Conservation (phyloP, 1,140 invertebrate species). For the Drosophila carrolli region DNA sequence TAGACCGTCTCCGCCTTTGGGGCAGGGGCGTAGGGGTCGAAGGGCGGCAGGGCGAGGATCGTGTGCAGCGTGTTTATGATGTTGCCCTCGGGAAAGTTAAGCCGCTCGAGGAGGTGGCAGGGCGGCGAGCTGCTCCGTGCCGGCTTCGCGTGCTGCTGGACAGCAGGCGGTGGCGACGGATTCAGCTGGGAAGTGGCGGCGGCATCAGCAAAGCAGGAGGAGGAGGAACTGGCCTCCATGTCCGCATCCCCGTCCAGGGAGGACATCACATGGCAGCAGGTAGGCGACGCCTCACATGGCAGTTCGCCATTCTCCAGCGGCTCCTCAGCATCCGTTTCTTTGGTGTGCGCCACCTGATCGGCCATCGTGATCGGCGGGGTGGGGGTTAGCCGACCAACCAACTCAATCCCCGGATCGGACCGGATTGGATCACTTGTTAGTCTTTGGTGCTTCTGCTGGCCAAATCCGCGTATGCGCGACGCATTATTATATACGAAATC, state of each 20-base stretch:
- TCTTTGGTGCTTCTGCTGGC: constrained; percentile 60
- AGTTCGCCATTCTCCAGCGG: constrained; percentile 62
- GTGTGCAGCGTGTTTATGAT: constrained; percentile 75
- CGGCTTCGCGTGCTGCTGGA: constrained; percentile 37
- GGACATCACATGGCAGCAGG: constrained; percentile 73
- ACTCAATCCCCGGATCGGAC: constrained; percentile 26
- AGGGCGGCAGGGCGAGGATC: constrained; percentile 74
- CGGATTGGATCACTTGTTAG: constrained; percentile 51
- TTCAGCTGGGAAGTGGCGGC: constrained; percentile 24
- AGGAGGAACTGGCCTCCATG: constrained; percentile 28
- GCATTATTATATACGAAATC: constrained; percentile 81
- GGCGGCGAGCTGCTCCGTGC: constrained; percentile 40
- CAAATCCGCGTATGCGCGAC: constrained; percentile 79
- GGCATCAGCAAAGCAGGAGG: background rate
- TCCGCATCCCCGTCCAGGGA: constrained; percentile 59
- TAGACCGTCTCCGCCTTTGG: constrained; percentile 68
- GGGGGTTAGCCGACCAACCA: background rate
- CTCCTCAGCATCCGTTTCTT: constrained; percentile 49
- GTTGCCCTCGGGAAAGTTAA: constrained; percentile 70
- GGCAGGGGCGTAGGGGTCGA: constrained; percentile 77
- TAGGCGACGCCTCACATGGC: constrained; percentile 42
- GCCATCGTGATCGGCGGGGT: constrained; percentile 36
- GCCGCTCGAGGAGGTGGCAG: constrained; percentile 69
- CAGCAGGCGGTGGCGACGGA: constrained; percentile 40
- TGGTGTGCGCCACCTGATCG: constrained; percentile 66